Base-by-base conservation (phyloP, 2,113 vertebrate species). In the Aptenodytes patagonicus region DNA sequence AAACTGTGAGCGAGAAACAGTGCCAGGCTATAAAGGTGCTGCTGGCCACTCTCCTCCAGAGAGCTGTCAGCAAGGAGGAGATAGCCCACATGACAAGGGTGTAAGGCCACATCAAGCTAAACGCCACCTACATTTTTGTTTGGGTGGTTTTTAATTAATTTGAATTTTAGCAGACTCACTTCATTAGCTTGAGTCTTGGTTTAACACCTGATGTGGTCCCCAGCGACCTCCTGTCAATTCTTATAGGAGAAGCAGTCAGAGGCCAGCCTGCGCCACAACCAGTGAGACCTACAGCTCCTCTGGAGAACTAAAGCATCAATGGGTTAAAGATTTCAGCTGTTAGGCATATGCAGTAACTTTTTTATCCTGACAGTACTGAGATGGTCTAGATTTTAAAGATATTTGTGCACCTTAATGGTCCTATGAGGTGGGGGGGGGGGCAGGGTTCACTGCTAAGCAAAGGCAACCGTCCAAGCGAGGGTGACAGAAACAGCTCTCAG, bases 31-130 rank as follows among this genome's bases (percentile, higher is more conserved):
- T 7, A 7, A 22, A 61, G 44, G 16, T 10, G 1, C 42, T 46
- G 28, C n/a, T 28, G 13, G 31, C 31, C 20, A 17, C 40, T 21
- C 34, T 60, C 26, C 22, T 76, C 32, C 64, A 31, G 24, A 38
- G 44, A 44, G 25, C 55, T 17, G 38, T 7, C 11, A 32, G 64
- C 57, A 57, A 60, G 32, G 32, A 65, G 13, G n/a, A 76, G 25
- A 77, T 0, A 26, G 11, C 14, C 47, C 17, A 60, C 22, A 20
- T 0, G 0, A 38, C n/a, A 51, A 19, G 16, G 19, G 3, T 22
- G 19, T 11, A 38, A 68, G 34, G 19, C 26, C 61, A 47, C 54
- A 51, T 29, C 75, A 69, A 64, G 11, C 26, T 62, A 52, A 61
- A 11, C 5, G 46, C 51, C 18, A 81, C 4, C 26, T 31, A 31